Percentiles rank a stretch among this genome's conserved stretches.
These are phyloP conservation scores for Drosophila kanekoi DNA, from an alignment of 2,888 invertebrate species.

Conservation along the genomic window DNA sequence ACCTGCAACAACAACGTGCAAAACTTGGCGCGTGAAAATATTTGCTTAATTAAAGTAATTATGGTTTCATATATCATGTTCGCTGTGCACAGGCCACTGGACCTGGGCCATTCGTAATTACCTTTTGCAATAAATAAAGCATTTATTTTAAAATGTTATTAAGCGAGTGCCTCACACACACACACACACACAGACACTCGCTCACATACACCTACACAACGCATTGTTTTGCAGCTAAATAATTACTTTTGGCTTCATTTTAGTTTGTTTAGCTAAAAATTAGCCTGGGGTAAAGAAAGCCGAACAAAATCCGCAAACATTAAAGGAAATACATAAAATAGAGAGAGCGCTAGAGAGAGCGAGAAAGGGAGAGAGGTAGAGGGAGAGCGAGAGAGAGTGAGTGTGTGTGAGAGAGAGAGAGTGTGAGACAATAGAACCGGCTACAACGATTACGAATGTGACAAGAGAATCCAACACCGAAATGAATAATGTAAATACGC, in stretches of 20 bases:
- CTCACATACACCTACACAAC: neutral
- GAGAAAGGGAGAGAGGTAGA: neutral
- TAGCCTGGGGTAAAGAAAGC: neutral
- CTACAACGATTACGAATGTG: slow-evolving; percentile 65
- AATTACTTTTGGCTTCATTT: slow-evolving; percentile 23
- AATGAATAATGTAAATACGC: slow-evolving; percentile 81
- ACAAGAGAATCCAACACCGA: slow-evolving; percentile 76
- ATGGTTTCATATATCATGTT: slow-evolving; percentile 77
- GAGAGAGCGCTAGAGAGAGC: neutral
- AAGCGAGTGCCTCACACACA: slow-evolving; percentile 43
- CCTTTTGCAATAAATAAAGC: slow-evolving; percentile 74
- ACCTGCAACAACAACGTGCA: slow-evolving; percentile 34
- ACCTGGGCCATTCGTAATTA: slow-evolving; percentile 62
- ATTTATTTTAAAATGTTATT: slow-evolving; percentile 80
- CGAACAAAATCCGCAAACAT: slow-evolving; percentile 17
- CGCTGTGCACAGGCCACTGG: slow-evolving; percentile 32
- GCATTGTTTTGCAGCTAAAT: slow-evolving; percentile 12
- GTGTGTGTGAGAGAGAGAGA: slow-evolving; percentile 2
- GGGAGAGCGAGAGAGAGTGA: neutral
- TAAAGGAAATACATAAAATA: slow-evolving; percentile 9
- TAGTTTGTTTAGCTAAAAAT: slow-evolving; percentile 53
- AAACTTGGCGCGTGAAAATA: slow-evolving; percentile 62
- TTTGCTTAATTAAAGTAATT: slow-evolving; percentile 81
- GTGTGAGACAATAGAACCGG: slow-evolving; percentile 12
- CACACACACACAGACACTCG: slow-evolving; percentile 5